Evolutionary conservation across 2,888 invertebrate genomes (phyloP), one percentile per base, ranked within the genome.

Genomic region (Lycocerus yunnanus): DNA sequence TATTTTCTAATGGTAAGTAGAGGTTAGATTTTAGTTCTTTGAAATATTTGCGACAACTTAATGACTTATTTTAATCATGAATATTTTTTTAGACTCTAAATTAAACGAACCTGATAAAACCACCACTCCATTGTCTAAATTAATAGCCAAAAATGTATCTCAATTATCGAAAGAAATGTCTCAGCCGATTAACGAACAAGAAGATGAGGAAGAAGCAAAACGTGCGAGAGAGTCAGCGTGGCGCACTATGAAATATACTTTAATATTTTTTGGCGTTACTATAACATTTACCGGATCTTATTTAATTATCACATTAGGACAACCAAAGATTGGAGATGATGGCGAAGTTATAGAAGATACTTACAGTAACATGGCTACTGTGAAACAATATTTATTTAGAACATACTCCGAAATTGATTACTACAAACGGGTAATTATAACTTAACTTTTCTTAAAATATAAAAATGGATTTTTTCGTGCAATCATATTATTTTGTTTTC

Each of bases 321-420:
- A 92, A n/a, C 95, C 97, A 0, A 88, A 90, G 61, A 86, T 89
- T 6, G 94, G 93, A 80, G 92, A 92, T 69, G 90, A 93, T 21
- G 96, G 96, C 0, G 89, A 92, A 70, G 80, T 90, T 4, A 90
- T 96, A 9, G 90, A 91, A 80, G 94, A 95, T 85, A 93, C 95
- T 86, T 95, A 92, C 85, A 91, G 92, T 63, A 85, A 90, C 72
- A 87, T 93, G 84, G 93, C 95, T 0, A 80, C 90, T 0, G 88
- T 91, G n/a, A 87, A 92, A 80, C 95, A 95, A 85, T 93, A 94
- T 82, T 85, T 93, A 20, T 90, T 90, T 77, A 90, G 95, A 68
- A 91, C 94, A 76, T 66, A 84, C 66, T 83, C 82, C 70, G 84
- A 85, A 79, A 73, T 87, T 13, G 81, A 85, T 80, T 82, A 84